Evolutionary conservation across 2,888 invertebrate genomes (phyloP).

Genomic region (Drosophila dives): DNA sequence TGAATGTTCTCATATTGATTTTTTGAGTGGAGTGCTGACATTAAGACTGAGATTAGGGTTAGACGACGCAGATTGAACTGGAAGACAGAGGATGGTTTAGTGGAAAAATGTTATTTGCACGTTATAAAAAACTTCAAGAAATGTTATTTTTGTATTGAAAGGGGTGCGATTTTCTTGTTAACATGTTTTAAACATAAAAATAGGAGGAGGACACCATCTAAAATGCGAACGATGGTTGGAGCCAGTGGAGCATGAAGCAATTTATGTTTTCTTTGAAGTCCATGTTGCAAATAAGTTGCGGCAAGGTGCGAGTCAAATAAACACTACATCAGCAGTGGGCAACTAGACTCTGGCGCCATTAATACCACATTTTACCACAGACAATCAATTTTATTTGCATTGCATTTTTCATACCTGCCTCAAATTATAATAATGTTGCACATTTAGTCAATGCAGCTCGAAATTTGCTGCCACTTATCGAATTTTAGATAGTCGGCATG

Average conservation of each 20-base stretch:
- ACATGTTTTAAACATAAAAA: background rate
- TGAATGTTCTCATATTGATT: background rate
- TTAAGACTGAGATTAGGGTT: background rate
- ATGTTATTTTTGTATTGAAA: background rate
- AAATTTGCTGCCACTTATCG: background rate
- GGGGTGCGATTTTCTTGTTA: background rate
- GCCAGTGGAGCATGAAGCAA: slow-evolving; percentile 45
- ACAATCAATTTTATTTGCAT: slow-evolving; percentile 15
- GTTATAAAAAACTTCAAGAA: background rate
- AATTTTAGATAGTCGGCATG: background rate
- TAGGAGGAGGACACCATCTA: background rate
- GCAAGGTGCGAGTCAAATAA: slow-evolving; percentile 14
- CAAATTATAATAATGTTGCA: background rate
- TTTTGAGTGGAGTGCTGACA: background rate
- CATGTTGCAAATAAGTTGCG: slow-evolving; percentile 6
- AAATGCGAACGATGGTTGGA: background rate
- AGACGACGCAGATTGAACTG: background rate
- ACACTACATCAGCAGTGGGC: background rate
- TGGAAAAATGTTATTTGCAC: background rate
- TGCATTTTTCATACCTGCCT: background rate
- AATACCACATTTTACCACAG: background rate
- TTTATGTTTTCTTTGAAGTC: slow-evolving; percentile 67
- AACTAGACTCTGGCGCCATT: background rate
- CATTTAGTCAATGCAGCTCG: background rate
- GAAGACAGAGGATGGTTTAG: background rate